Conservation (phyloP, 2,888 invertebrate species). For the Beris morrisii region DNA sequence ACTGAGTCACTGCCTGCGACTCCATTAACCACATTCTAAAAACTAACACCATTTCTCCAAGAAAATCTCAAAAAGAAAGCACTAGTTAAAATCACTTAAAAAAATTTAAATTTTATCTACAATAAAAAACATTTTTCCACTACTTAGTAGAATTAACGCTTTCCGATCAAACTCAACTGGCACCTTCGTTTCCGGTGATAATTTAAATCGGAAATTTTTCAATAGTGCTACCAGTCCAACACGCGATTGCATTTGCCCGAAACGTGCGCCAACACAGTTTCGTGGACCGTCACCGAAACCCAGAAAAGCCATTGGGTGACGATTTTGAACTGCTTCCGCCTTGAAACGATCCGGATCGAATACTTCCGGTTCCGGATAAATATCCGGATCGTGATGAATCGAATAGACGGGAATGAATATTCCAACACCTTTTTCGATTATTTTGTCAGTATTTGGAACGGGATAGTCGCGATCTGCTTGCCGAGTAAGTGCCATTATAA, state of each 20-base stretch:
- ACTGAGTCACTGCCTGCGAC: no score
- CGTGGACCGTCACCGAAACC: conserved; percentile 49
- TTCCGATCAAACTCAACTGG: conserved; percentile 22
- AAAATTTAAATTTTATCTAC: neutral
- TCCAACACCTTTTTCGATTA: conserved; percentile 59
- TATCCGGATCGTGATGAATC: conserved; percentile 63
- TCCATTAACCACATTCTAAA: no score
- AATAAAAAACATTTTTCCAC: neutral
- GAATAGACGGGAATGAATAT: conserved; percentile 61
- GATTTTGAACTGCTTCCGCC: conserved; percentile 57
- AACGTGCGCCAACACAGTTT: conserved; percentile 45
- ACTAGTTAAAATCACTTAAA: no score
- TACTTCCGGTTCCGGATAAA: conserved; percentile 63
- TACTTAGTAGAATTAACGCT: neutral
- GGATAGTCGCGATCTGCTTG: conserved; percentile 57
- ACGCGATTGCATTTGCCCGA: conserved; percentile 37
- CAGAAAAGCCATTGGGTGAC: conserved; percentile 44
- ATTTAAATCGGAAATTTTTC: conserved; percentile 32
- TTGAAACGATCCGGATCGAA: conserved; percentile 65
- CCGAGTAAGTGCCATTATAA: conserved; percentile 57
- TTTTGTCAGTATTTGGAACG: conserved; percentile 54
- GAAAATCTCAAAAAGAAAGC: no score
- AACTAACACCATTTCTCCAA: no score
- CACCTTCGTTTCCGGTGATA: conserved; percentile 22
- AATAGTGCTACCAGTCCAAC: conserved; percentile 35